These are phyloP conservation scores for Apodemus speciosus DNA, from an alignment of 2,113 vertebrate species.

Conservation along the genomic window DNA sequence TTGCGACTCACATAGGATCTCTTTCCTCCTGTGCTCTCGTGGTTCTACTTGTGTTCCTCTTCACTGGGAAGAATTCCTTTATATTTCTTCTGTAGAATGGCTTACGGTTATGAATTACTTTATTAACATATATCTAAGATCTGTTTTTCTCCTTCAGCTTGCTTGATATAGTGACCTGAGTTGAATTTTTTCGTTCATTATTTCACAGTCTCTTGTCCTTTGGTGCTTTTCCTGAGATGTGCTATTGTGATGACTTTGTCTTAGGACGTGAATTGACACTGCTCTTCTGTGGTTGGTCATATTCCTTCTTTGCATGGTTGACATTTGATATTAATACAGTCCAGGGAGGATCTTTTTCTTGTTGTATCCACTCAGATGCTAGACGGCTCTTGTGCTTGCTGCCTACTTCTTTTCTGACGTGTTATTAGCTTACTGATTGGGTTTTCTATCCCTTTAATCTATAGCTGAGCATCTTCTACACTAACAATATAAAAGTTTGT, in stretches of 20 bases:
- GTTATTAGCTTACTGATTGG: not conserved
- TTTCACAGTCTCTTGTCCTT: not conserved
- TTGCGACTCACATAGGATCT: not conserved
- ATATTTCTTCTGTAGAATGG: not conserved
- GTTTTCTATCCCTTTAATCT: not conserved
- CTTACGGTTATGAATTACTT: not conserved
- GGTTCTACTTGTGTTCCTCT: not conserved
- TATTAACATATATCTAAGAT: not conserved
- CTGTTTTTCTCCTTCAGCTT: not conserved
- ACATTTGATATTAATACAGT: not conserved
- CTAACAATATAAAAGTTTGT: not conserved
- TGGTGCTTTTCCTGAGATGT: not conserved
- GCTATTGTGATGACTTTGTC: not conserved
- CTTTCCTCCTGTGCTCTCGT: not conserved
- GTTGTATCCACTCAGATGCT: not conserved
- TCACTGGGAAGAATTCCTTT: not conserved
- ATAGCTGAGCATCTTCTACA: not conserved
- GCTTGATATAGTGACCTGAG: not conserved
- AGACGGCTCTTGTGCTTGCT: not conserved
- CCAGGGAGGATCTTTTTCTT: not conserved
- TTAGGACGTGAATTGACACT: not conserved
- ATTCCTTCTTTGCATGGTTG: not conserved
- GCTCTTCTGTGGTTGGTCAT: not conserved
- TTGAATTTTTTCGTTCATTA: not conserved
- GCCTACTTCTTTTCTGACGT: not conserved